A percentile compares a stretch with the other conserved stretches of the same genome.
Conservation (phyloP, 2,888 invertebrate species). For the Eristalinus aeneus region DNA sequence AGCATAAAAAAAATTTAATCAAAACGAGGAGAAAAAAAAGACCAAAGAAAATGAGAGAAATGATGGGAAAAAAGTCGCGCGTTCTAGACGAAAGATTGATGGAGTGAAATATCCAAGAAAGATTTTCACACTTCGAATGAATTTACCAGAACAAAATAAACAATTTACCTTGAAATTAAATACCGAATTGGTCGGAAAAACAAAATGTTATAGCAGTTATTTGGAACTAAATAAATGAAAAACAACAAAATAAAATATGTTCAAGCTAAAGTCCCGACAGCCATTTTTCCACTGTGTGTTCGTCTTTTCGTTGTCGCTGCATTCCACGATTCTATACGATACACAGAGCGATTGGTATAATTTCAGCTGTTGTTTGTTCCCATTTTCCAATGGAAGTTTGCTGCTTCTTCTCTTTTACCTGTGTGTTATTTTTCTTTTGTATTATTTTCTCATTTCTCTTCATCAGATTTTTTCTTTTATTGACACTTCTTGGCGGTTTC, state of each 20-base stretch:
- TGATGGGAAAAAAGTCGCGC: conserved; percentile 50
- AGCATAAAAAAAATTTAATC: conserved; percentile 6
- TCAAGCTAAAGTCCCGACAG: conserved; percentile 60
- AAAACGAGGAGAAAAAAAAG: not conserved
- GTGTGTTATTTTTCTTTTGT: not conserved
- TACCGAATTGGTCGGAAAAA: conserved; percentile 18
- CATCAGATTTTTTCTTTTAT: not conserved
- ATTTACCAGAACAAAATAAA: not conserved
- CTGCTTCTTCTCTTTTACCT: not conserved
- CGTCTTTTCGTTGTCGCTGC: conserved; percentile 50
- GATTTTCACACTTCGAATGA: conserved; percentile 2
- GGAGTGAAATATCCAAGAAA: conserved; percentile 5
- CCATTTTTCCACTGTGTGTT: conserved; percentile 66
- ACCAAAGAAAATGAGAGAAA: conserved; percentile 4
- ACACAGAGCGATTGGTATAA: conserved; percentile 46
- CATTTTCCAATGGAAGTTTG: conserved; percentile 5
- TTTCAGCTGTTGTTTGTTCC: conserved; percentile 67
- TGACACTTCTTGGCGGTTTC: conserved; percentile 36
- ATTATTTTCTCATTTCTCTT: not conserved
- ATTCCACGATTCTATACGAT: conserved; percentile 61
- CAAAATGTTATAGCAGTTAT: conserved; percentile 21
- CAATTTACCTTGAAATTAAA: conserved; percentile 61
- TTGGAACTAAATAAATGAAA: conserved; percentile 44
- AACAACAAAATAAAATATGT: conserved; percentile 54
- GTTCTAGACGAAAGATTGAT: conserved; percentile 30